Evolutionary conservation across 2,113 vertebrate genomes (phyloP).

Genomic region (Fregetta grallaria): DNA sequence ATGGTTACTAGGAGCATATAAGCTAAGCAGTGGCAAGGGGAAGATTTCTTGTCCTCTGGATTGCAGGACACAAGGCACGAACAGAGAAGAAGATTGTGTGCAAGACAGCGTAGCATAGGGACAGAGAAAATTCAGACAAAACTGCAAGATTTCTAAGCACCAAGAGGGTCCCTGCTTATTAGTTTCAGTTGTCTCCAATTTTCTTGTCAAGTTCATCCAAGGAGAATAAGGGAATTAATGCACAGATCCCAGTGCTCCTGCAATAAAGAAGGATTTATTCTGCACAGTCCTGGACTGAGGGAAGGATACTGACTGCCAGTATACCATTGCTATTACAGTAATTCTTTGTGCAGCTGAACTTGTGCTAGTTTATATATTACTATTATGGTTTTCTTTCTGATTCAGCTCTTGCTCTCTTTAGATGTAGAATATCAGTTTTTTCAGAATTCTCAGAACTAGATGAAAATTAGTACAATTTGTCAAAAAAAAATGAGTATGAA

Average conservation of each 20-base stretch:
- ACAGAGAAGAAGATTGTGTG: fast-evolving
- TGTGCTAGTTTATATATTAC: not conserved
- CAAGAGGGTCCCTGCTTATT: not conserved
- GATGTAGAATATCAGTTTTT: not conserved
- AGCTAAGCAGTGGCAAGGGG: not conserved
- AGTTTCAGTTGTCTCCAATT: not conserved
- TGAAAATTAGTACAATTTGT: not conserved
- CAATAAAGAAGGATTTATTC: not conserved
- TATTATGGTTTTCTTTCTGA: not conserved
- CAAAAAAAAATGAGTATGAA: not conserved
- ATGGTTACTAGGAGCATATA: not conserved
- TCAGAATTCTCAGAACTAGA: not conserved
- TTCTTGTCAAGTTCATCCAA: not conserved
- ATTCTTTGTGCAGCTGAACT: not conserved
- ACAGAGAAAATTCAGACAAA: not conserved
- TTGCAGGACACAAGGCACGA: not conserved
- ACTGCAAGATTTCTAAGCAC: not conserved
- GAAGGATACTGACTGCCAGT: not conserved
- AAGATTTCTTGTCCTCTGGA: not conserved
- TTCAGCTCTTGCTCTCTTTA: not conserved
- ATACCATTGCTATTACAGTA: not conserved
- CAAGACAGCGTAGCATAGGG: fast-evolving
- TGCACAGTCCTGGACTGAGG: not conserved
- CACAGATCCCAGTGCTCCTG: not conserved
- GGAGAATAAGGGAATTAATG: not conserved